Percentiles rank a stretch among this genome's conserved stretches.
Conservation (phyloP, 1,140 invertebrate species). For the Zaprionus nigranus region DNA sequence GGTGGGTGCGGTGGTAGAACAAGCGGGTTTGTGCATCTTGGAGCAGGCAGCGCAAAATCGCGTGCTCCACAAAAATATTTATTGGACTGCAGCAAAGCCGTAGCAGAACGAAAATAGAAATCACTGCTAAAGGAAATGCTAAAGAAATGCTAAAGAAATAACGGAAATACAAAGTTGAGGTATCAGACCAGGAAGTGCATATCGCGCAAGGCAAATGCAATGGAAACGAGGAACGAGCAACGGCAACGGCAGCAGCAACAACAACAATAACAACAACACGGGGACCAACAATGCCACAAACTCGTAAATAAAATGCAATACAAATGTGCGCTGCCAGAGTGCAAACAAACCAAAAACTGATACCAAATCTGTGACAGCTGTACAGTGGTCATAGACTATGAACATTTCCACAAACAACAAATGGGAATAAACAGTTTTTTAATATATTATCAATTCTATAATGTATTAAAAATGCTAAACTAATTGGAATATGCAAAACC, state of each 20-base stretch:
- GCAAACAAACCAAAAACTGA: constrained; percentile 64
- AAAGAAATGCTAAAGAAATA: constrained; percentile 67
- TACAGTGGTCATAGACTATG: constrained; percentile 52
- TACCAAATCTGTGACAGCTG: constrained; percentile 63
- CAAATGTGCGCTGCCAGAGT: constrained; percentile 64
- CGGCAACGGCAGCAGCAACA: constrained; percentile 22
- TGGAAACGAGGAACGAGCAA: constrained; percentile 1
- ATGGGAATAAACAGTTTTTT: neutral
- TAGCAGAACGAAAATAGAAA: constrained; percentile 77
- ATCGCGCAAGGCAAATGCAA: constrained; percentile 71
- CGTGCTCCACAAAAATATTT: constrained; percentile 75
- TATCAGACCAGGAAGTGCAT: constrained; percentile 78
- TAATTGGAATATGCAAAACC: too few relatives aligned
- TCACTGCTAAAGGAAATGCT: constrained; percentile 53
- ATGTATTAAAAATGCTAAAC: too few relatives aligned
- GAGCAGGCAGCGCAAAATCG: constrained; percentile 43
- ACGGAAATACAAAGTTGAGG: constrained; percentile 81
- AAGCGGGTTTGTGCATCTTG: constrained; percentile 4
- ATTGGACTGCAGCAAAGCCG: constrained; percentile 62
- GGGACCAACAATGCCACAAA: constrained; percentile 36
- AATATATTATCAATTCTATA: neutral
- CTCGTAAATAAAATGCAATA: constrained; percentile 80
- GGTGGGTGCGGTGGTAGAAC: neutral
- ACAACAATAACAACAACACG: constrained; percentile 1
- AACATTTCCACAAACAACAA: neutral